phyloP scores from a whole-genome alignment of 2,797 vertebrate genomes.

The Tauraco hartlaubi region DNA sequence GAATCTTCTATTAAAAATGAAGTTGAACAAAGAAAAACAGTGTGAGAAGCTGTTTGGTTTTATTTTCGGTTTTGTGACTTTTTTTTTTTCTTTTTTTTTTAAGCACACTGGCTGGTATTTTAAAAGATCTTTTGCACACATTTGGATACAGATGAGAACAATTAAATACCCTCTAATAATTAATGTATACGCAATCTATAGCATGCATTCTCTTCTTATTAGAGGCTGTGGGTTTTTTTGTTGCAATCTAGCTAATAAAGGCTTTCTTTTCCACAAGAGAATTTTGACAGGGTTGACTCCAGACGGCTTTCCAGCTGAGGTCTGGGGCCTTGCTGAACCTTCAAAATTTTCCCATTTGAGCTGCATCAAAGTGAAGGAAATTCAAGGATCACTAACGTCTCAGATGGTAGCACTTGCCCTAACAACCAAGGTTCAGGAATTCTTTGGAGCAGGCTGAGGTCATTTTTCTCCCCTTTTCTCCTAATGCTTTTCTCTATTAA shows the following conservation, averaged over 20 bases:
- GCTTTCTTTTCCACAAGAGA: conserved; percentile 83
- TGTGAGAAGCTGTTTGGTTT: background rate
- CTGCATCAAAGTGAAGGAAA: conserved; percentile 96
- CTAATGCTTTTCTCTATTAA: conserved; percentile 99
- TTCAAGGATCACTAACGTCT: conserved; percentile 95
- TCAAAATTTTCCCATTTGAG: conserved; percentile 89
- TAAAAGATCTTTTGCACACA: conserved; percentile 39
- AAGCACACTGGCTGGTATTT: background rate
- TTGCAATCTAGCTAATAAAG: conserved; percentile 85
- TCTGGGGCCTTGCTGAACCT: conserved; percentile 88
- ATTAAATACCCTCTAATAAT: conserved; percentile 68
- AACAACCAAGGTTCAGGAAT: conserved; percentile 99
- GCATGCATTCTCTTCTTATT: conserved; percentile 69
- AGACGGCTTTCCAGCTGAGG: conserved; percentile 88
- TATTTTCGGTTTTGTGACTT: background rate
- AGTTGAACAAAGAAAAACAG: background rate
- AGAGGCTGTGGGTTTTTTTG: conserved; percentile 76
- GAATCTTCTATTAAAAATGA: conserved; percentile 8
- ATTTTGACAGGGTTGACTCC: conserved; percentile 89
- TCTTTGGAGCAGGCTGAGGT: conserved; percentile 96
- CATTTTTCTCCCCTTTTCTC: conserved; percentile 91
- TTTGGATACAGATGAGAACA: conserved; percentile 69
- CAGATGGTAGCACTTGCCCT: conserved; percentile 93
- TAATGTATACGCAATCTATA: conserved; percentile 67
- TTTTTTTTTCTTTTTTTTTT: background rate